Conservation (phyloP, 1,140 invertebrate species). For the Scaptomyza hsui region DNA sequence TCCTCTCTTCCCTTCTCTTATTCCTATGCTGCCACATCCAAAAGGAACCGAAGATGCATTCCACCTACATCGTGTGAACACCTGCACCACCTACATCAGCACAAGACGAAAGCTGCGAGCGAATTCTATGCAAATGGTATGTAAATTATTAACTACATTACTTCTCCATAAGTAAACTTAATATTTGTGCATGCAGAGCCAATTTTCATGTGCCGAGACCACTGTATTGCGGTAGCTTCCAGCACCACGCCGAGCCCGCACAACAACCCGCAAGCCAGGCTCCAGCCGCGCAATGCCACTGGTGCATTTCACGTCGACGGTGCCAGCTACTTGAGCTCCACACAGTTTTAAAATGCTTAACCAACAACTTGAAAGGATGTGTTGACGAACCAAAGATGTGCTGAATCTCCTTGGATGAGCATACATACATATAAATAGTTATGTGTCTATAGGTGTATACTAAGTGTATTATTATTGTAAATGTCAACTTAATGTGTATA, state of each 20-base stretch:
- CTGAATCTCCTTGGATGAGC: slow-evolving; percentile 39
- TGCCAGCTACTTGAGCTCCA: slow-evolving; percentile 33
- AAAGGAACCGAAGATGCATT: slow-evolving; percentile 84
- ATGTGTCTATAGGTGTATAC: slow-evolving; percentile 28
- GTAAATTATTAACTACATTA: slow-evolving; percentile 6
- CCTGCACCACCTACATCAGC: slow-evolving; percentile 87
- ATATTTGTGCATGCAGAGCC: slow-evolving; percentile 53
- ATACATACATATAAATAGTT: slow-evolving; percentile 25
- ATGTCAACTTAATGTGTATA: slow-evolving; percentile 51
- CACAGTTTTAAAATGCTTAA: slow-evolving; percentile 47
- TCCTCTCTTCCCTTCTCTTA: neutral
- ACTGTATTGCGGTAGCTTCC: slow-evolving; percentile 81
- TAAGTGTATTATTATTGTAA: slow-evolving; percentile 47
- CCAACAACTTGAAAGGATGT: neutral
- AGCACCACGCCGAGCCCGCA: slow-evolving; percentile 10
- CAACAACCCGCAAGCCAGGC: neutral
- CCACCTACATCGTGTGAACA: slow-evolving; percentile 86
- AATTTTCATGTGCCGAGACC: slow-evolving; percentile 83
- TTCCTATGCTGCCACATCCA: neutral
- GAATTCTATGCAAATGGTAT: slow-evolving; percentile 83
- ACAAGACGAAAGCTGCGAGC: slow-evolving; percentile 78
- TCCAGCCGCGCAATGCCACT: slow-evolving; percentile 22
- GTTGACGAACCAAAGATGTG: slow-evolving; percentile 52
- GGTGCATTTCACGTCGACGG: slow-evolving; percentile 39
- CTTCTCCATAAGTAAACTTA: neutral